phyloP scores from a whole-genome alignment of 2,113 vertebrate species.

The Epinephelus cyanopodus region DNA sequence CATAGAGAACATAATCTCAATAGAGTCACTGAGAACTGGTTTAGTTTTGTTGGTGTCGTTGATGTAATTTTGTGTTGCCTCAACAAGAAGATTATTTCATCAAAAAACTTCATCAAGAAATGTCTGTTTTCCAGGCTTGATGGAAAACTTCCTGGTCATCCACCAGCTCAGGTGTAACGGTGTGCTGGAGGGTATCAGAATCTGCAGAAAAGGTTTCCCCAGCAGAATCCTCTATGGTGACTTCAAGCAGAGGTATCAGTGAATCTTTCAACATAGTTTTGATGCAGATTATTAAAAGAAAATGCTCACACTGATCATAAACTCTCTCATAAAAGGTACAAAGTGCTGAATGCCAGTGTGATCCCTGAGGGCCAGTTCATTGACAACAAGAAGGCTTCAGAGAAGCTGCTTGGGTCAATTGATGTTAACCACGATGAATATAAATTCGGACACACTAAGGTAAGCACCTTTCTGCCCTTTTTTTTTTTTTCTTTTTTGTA shows the following conservation, averaged over 20 bases:
- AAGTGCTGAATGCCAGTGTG: slow-evolving; percentile 75
- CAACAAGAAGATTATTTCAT: neutral
- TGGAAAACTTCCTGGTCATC: slow-evolving; percentile 78
- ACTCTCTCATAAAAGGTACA: slow-evolving; percentile 53
- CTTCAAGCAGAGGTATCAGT: slow-evolving; percentile 71
- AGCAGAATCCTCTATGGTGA: slow-evolving; percentile 65
- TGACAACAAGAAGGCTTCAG: slow-evolving; percentile 65
- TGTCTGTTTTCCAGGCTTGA: slow-evolving; percentile 49
- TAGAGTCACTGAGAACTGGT: neutral
- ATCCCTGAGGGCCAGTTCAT: slow-evolving; percentile 64
- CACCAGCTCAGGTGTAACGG: slow-evolving; percentile 78
- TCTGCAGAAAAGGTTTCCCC: slow-evolving; percentile 73
- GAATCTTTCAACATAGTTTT: accelerated
- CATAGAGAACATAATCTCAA: neutral
- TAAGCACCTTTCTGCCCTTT: neutral
- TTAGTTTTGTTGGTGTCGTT: neutral
- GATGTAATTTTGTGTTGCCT: neutral
- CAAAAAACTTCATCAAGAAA: neutral
- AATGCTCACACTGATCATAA: neutral
- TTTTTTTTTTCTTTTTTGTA: too few relatives aligned
- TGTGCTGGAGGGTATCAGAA: slow-evolving; percentile 76
- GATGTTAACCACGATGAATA: slow-evolving; percentile 68
- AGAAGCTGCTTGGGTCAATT: slow-evolving; percentile 71
- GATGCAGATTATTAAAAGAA: neutral
- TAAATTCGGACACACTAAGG: slow-evolving; percentile 66